A percentile compares a stretch with the other conserved stretches of the same genome.
phyloP scores from a whole-genome alignment of 2,113 vertebrate genomes.

The Otus sunia region DNA sequence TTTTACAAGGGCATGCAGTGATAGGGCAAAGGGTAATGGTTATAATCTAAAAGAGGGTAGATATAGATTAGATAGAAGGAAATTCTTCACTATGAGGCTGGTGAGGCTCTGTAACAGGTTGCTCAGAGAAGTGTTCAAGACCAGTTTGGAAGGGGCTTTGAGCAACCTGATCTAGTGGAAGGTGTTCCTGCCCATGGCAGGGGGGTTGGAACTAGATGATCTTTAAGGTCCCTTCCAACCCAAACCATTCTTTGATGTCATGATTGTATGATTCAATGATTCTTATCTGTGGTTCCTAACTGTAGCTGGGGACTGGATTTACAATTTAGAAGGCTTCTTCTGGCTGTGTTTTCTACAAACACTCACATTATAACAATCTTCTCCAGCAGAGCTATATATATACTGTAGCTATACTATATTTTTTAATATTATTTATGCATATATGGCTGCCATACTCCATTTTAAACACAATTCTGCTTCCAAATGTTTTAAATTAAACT shows the following conservation, averaged over 20 bases:
- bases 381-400: not conserved
- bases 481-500: not conserved
- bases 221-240: no score
- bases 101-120: not conserved
- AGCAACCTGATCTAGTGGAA: not conserved
- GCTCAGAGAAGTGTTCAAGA: not conserved
- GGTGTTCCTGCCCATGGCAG: no score
- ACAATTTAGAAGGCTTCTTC: not conserved
- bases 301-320: not conserved
- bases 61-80: no score
- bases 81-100: not conserved
- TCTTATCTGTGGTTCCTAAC: not conserved
- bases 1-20: no score
- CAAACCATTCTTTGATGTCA: no score
- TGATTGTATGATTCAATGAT: not conserved
- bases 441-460: not conserved
- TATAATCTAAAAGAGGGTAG: no score
- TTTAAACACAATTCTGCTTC: not conserved
- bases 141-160: not conserved
- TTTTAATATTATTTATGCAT: not conserved
- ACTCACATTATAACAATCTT: not conserved
- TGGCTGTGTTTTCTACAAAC: not conserved
- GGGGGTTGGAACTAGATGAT: no score
- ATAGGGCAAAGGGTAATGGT: no score
- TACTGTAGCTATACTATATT: not conserved